These are phyloP conservation scores for Leucania comma DNA, from an alignment of 2,888 invertebrate genomes.

Conservation along the genomic window DNA sequence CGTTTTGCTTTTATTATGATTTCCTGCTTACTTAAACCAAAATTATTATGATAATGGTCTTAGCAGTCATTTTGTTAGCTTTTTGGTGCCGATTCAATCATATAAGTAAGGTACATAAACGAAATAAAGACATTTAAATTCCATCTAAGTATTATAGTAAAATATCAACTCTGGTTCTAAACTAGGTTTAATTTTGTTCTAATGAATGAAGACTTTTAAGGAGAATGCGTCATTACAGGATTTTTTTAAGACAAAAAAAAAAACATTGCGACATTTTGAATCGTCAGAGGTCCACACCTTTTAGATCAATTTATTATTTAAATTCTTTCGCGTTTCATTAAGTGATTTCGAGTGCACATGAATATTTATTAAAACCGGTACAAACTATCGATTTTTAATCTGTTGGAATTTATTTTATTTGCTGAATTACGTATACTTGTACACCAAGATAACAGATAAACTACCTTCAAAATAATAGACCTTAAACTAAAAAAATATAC, in stretches of 20 bases:
- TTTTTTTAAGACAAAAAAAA: neutral
- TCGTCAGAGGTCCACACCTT: slow-evolving; percentile 1
- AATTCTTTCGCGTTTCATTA: slow-evolving; percentile 15
- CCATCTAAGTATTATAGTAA: neutral
- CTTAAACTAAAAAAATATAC: too few relatives aligned
- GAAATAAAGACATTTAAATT: neutral
- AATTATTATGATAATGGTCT: neutral
- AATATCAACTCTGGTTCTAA: neutral
- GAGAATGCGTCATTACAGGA: neutral
- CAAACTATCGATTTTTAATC: neutral
- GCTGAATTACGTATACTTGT: too few relatives aligned
- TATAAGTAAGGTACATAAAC: too few relatives aligned
- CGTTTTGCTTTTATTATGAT: neutral
- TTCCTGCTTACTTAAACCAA: neutral
- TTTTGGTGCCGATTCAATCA: neutral
- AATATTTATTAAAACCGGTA: neutral
- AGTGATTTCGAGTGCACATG: neutral
- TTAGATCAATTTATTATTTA: neutral
- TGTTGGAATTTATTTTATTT: neutral
- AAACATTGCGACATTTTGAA: slow-evolving; percentile 13
- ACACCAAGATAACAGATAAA: too few relatives aligned
- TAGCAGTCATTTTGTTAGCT: slow-evolving; percentile 1
- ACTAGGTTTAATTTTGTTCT: neutral
- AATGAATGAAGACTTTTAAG: neutral
- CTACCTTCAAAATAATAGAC: too few relatives aligned